These are phyloP conservation scores for Petaurus breviceps DNA, from an alignment of 2,113 vertebrate genomes.

Conservation along the genomic window DNA sequence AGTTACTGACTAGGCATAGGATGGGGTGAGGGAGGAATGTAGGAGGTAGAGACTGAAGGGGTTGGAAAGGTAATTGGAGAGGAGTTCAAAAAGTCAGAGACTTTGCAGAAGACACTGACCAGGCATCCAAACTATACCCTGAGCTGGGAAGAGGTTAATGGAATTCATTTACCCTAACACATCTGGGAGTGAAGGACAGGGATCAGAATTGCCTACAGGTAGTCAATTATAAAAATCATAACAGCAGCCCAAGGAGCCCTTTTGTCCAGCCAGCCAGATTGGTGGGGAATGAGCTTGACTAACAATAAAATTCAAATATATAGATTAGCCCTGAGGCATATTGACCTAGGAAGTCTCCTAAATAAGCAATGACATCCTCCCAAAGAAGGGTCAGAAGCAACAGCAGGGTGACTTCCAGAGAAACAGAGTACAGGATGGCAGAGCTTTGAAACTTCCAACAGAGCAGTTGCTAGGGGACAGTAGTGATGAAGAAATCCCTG, in stretches of 20 bases:
- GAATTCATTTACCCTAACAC: not conserved
- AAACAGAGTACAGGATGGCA: no score
- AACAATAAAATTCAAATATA: slow-evolving; percentile 11
- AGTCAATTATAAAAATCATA: not conserved
- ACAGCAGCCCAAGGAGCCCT: not conserved
- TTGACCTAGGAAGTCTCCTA: not conserved
- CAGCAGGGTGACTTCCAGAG: no score
- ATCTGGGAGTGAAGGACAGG: not conserved
- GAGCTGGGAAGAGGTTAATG: not conserved
- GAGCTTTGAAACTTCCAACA: no score
- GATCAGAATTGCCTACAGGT: not conserved
- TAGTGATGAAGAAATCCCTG: not conserved
- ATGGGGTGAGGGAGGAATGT: not conserved
- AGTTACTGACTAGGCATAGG: not conserved
- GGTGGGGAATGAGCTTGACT: not conserved
- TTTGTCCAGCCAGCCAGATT: not conserved
- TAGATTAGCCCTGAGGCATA: not conserved
- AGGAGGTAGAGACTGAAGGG: not conserved
- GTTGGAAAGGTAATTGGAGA: not conserved
- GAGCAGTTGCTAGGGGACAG: no score
- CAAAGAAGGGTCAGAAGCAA: not conserved
- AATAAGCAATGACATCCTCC: not conserved
- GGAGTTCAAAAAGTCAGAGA: not conserved
- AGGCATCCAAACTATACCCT: not conserved
- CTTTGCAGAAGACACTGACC: not conserved